Evolutionary conservation across 2,113 vertebrate genomes (phyloP).

Genomic region (Toxostoma redivivum): DNA sequence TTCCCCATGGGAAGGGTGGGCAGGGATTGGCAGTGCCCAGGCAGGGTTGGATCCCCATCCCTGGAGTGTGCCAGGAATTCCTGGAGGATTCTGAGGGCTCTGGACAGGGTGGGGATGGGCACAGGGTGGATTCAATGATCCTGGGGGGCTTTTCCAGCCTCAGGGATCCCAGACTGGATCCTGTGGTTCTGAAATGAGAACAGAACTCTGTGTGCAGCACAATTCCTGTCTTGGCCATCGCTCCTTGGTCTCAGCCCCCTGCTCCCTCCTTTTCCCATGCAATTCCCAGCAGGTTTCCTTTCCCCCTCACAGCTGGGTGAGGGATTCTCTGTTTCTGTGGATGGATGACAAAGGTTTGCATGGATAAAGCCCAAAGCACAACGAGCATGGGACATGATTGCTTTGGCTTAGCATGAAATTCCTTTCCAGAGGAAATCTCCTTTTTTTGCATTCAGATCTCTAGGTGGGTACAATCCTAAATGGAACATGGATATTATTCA

Average conservation of each 20-base stretch:
- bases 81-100: neutral
- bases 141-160: neutral
- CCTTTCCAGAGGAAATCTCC: neutral
- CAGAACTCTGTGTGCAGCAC: rapidly evolving
- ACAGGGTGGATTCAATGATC: too few relatives aligned
- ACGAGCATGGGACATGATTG: neutral
- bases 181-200: neutral
- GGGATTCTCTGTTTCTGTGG: neutral
- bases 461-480: neutral
- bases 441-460: neutral
- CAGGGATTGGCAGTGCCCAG: neutral
- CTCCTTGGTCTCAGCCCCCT: neutral
- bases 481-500: neutral
- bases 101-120: neutral
- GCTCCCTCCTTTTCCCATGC: neutral
- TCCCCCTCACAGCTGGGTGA: neutral
- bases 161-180: rapidly evolving
- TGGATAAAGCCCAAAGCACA: neutral
- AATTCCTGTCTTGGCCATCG: rapidly evolving
- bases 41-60: neutral
- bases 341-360: neutral
- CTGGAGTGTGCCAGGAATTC: neutral
- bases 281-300: neutral
- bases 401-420: neutral
- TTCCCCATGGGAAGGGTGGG: neutral